These are phyloP conservation scores for Threskiornis aethiopicus DNA, from an alignment of 2,797 vertebrate species.

Conservation along the genomic window DNA sequence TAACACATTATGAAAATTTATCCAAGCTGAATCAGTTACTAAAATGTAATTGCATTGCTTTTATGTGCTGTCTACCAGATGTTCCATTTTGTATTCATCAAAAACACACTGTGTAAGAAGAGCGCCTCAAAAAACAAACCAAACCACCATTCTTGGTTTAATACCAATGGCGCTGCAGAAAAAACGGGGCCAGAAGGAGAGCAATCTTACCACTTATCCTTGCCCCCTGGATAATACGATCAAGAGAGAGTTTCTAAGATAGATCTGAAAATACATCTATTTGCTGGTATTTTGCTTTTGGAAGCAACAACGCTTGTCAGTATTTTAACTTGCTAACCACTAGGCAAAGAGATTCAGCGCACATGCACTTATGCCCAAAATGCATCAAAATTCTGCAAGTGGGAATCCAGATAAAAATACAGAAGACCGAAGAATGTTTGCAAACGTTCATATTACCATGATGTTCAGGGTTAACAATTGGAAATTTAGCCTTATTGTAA, in stretches of 20 bases:
- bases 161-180: not conserved
- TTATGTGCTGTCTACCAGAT: not conserved
- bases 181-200: not conserved
- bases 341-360: not conserved
- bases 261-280: not conserved
- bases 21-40: not conserved
- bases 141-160: not conserved
- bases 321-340: not conserved
- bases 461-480: not conserved
- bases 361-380: not conserved
- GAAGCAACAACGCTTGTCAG: not conserved
- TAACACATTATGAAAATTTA: not conserved
- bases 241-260: not conserved
- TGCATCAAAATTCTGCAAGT: not conserved
- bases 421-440: not conserved
- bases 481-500: not conserved
- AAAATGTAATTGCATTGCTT: not conserved
- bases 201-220: not conserved
- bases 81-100: not conserved
- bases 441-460: not conserved
- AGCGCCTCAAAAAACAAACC: not conserved
- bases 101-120: not conserved
- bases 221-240: not conserved
- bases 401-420: not conserved
- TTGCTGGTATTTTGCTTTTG: not conserved